Evolutionary conservation across 2,888 invertebrate genomes (phyloP), one percentile per base, ranked within the genome.

Genomic region (Mactromeris polynyma): DNA sequence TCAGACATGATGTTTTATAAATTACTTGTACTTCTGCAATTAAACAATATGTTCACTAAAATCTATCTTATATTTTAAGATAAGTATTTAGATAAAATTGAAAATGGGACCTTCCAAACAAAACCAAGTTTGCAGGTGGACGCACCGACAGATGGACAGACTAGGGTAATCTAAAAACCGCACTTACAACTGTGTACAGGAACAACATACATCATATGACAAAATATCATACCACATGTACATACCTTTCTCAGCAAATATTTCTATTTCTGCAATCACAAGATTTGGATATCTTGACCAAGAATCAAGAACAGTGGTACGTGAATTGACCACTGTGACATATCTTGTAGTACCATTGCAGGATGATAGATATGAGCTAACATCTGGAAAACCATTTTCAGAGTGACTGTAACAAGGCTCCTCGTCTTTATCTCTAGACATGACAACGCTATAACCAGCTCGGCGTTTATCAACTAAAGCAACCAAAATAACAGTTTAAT

Each of bases 251-350:
- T 87, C 87, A 33, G 78, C 87, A 9, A 86, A 31, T 9, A 91
- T 85, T 51, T 89, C 58, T 2, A 91, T 86, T 40, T 91, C 91
- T 11, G 83, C 38, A 33, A 91, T 33, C 14, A 87, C 81, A 11
- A 91, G 78, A 81, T 91, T 87, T 38, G 91, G 89, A n/a, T 33
- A 84, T 7, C 46, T 80, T 7, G 91, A 91, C 83, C 86, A 89
- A 4, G 36, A 26, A 58, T 17, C 33, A 6, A 14, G 26, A 9
- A 21, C 33, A 11, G 33, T 19, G n/a, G 40, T 31, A 21, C 87
- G 84, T 40, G 46, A 79, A 69, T 91, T 91, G 40, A 77, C 85
- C 21, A 91, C 58, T 2, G 69, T 51, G 4, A 91, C 85, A 40
- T 89, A 87, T 86, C 54, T 51, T 7, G 87, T 87, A 17, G 26